These are phyloP conservation scores for Furnarius figulus DNA, from an alignment of 2,113 vertebrate species.

Conservation along the genomic window DNA sequence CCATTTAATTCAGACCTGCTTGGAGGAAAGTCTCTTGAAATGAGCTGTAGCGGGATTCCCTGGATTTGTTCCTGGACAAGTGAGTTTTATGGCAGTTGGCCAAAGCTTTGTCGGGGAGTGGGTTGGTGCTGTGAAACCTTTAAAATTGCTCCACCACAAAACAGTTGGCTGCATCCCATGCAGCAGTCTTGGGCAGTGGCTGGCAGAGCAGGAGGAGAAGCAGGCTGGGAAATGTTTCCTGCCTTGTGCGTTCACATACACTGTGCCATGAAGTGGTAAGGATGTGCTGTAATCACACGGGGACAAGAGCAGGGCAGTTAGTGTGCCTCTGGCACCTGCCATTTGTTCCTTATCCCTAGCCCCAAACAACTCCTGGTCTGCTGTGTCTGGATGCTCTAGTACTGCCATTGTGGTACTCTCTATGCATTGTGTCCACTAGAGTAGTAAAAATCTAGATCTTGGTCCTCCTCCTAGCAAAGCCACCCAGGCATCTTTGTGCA, in stretches of 20 bases:
- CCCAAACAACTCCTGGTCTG: neutral
- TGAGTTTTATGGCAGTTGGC: slow-evolving; percentile 43
- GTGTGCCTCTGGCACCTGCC: neutral
- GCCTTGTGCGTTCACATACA: fast-evolving
- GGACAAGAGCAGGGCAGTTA: neutral
- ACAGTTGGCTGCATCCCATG: neutral
- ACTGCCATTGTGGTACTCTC: neutral
- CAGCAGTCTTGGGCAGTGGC: neutral
- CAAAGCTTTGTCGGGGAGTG: neutral
- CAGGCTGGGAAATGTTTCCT: neutral
- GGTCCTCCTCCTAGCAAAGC: neutral
- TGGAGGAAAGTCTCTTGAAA: slow-evolving; percentile 54
- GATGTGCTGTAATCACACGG: neutral
- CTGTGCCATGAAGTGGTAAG: neutral
- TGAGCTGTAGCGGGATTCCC: slow-evolving; percentile 51
- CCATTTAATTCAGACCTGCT: slow-evolving; percentile 57
- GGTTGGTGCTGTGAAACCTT: neutral
- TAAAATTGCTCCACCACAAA: neutral
- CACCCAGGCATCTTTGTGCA: neutral
- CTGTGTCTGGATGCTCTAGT: neutral
- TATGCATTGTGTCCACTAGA: neutral
- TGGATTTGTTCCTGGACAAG: slow-evolving; percentile 63
- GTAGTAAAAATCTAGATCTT: neutral
- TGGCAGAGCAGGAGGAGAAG: neutral
- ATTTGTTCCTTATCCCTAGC: neutral